Conservation (phyloP, 2,888 invertebrate genomes). For the Acronicta alni region DNA sequence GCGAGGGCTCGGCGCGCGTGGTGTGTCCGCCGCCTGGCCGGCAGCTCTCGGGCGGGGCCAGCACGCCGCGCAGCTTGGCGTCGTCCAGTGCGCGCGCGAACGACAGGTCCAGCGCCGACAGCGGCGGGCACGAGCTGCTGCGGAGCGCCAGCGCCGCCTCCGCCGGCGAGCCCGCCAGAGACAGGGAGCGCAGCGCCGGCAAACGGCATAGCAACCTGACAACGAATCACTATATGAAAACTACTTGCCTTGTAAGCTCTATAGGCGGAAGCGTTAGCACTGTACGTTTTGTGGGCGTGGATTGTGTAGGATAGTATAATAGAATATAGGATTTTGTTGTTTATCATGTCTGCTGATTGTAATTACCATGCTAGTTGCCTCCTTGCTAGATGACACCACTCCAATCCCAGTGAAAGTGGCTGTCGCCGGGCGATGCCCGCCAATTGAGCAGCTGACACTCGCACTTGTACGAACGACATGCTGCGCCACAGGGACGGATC, state of each 20-base stretch:
- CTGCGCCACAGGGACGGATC: conserved; percentile 95
- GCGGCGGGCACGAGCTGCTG: conserved; percentile 94
- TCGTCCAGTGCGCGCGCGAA: conserved; percentile 96
- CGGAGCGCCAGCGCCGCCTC: conserved; percentile 94
- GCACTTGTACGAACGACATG: conserved; percentile 94
- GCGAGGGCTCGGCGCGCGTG: conserved; percentile 80
- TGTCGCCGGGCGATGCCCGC: conserved; percentile 96
- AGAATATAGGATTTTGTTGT: too few species aligned
- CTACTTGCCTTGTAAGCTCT: too few species aligned
- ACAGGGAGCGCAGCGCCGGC: conserved; percentile 94
- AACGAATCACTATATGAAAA: neutral
- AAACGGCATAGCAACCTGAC: conserved; percentile 93
- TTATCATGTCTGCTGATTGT: too few species aligned
- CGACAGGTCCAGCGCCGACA: conserved; percentile 94
- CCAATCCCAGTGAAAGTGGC: conserved; percentile 94
- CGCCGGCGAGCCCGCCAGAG: conserved; percentile 93
- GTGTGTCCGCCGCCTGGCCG: conserved; percentile 90
- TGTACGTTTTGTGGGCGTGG: too few species aligned
- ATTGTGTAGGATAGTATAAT: too few species aligned
- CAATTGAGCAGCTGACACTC: conserved; percentile 92
- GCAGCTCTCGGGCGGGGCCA: conserved; percentile 96
- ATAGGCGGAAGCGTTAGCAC: too few species aligned
- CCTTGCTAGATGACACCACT: conserved; percentile 96
- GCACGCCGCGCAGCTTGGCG: conserved; percentile 94
- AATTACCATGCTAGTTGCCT: conserved; percentile 95